These are phyloP conservation scores for Seriola dumerili DNA, from an alignment of 2,113 vertebrate genomes.

Conservation along the genomic window DNA sequence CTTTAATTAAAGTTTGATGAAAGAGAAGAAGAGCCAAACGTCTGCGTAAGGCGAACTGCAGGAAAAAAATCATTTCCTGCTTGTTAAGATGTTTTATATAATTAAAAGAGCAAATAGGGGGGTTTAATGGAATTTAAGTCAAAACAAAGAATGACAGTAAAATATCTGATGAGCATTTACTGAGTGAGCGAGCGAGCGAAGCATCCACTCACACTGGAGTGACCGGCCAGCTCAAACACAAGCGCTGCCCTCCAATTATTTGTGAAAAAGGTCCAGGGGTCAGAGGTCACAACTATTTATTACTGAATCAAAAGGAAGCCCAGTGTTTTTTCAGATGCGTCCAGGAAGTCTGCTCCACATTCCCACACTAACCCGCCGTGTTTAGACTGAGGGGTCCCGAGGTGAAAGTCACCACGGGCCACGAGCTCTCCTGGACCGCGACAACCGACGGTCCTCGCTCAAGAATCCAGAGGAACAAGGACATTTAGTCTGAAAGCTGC, in stretches of 20 bases:
- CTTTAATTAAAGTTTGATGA: slow-evolving; percentile 51
- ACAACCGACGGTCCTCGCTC: not conserved
- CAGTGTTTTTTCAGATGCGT: slow-evolving; percentile 70
- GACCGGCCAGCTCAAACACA: slow-evolving; percentile 37
- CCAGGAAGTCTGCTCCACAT: slow-evolving; percentile 58
- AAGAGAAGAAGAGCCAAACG: not conserved
- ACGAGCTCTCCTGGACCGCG: slow-evolving; percentile 18
- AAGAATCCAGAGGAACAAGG: not conserved
- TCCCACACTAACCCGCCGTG: slow-evolving; percentile 60
- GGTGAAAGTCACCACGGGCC: slow-evolving; percentile 46
- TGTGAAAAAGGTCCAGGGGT: slow-evolving; percentile 40
- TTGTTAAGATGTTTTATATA: slow-evolving; percentile 12
- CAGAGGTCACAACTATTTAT: slow-evolving; percentile 57
- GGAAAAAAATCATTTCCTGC: slow-evolving; percentile 43
- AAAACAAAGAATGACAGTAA: slow-evolving; percentile 21
- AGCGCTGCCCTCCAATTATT: slow-evolving; percentile 49
- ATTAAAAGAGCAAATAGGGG: slow-evolving; percentile 16
- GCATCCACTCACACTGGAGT: not conserved
- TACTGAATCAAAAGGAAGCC: slow-evolving; percentile 67
- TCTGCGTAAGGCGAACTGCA: not conserved
- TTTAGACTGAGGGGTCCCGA: slow-evolving; percentile 59
- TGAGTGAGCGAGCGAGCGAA: too few species aligned
- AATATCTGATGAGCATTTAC: not conserved
- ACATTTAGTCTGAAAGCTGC: not conserved
- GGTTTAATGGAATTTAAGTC: not conserved